phyloP scores from a whole-genome alignment of 2,888 invertebrate genomes.

The Heliconius ismenius region DNA sequence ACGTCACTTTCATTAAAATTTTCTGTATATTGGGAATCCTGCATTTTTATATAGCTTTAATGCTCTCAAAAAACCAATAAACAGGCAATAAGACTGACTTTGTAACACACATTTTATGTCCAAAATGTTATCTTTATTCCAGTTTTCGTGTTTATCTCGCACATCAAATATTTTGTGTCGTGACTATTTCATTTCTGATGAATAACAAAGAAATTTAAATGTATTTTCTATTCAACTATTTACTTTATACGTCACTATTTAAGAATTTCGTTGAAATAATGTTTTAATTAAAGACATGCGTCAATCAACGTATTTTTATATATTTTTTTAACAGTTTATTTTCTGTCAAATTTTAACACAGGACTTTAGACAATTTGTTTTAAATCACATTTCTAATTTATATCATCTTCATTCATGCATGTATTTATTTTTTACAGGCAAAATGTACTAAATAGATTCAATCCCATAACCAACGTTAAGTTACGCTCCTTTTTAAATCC shows the following conservation, averaged over 20 bases:
- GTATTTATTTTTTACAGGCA: no score
- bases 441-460: background rate
- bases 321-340: no score
- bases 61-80: slow-evolving; percentile 3
- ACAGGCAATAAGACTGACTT: background rate
- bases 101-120: background rate
- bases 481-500: background rate
- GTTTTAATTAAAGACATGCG: background rate
- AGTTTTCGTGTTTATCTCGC: slow-evolving; percentile 11
- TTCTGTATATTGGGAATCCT: background rate
- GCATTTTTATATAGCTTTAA: background rate
- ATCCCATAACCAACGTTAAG: background rate
- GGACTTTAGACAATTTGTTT: no score
- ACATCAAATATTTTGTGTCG: slow-evolving; percentile 17
- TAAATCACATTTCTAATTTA: no score
- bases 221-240: background rate
- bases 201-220: background rate
- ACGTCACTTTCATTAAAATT: background rate
- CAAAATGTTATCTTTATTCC: background rate
- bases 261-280: background rate
- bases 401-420: no score
- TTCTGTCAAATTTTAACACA: no score
- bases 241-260: background rate
- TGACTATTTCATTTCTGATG: slow-evolving; percentile 3
- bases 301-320: no score